These are phyloP conservation scores for Eristalis pertinax DNA, from an alignment of 2,888 invertebrate species.

Conservation along the genomic window DNA sequence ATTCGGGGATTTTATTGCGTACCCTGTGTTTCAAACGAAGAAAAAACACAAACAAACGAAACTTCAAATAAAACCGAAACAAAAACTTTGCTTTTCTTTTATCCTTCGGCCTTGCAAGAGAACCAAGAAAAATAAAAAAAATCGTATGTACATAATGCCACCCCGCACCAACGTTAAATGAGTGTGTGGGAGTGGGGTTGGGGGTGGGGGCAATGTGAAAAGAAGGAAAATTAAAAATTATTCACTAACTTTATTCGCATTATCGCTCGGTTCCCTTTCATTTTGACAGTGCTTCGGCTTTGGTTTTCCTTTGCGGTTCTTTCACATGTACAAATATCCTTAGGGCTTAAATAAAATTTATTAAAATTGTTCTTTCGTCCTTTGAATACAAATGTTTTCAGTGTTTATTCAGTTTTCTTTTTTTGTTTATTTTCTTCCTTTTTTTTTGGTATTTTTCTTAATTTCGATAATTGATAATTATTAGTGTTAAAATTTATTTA, in stretches of 20 bases:
- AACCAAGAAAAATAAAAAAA: neutral
- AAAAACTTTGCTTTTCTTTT: slow-evolving; percentile 1
- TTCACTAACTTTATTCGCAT: slow-evolving; percentile 46
- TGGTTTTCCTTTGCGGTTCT: slow-evolving; percentile 17
- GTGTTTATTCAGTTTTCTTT: neutral
- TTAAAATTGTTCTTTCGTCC: neutral
- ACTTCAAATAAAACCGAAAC: neutral
- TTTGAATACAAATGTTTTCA: slow-evolving; percentile 55
- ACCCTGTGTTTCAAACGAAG: slow-evolving; percentile 60
- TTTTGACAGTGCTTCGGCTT: slow-evolving; percentile 38
- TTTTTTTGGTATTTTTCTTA: slow-evolving; percentile 31
- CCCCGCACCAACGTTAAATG: neutral
- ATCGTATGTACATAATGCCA: slow-evolving; percentile 9
- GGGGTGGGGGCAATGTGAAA: neutral
- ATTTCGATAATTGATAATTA: slow-evolving; percentile 68
- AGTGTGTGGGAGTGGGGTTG: neutral
- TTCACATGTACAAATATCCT: slow-evolving; percentile 51
- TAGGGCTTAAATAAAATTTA: slow-evolving; percentile 38
- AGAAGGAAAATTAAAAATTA: slow-evolving; percentile 49
- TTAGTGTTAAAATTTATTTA: slow-evolving; percentile 57
- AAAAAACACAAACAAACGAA: neutral
- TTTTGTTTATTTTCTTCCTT: neutral
- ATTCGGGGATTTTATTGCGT: slow-evolving; percentile 68
- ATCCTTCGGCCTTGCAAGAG: slow-evolving; percentile 18
- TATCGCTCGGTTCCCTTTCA: neutral